Evolutionary conservation across 1,140 invertebrate species (phyloP).

Genomic region (Microvelia longipes): DNA sequence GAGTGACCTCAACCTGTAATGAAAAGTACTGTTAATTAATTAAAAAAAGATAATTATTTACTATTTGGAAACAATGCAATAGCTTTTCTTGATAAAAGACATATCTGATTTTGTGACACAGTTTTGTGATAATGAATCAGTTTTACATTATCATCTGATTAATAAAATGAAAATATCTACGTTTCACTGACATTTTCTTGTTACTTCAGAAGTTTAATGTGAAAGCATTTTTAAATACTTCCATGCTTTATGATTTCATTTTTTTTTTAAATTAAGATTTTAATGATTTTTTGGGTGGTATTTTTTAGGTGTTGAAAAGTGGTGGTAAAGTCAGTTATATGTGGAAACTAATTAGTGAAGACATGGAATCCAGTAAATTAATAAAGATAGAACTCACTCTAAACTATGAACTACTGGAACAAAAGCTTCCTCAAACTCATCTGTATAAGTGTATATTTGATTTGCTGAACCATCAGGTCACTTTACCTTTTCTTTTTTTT

Average conservation of each 20-base stretch:
- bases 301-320: constrained; percentile 39
- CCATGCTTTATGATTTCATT: no score
- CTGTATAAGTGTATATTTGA: constrained; percentile 40
- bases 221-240: not conserved
- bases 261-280: no score
- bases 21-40: no score
- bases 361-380: constrained; percentile 36
- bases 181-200: not conserved
- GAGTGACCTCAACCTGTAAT: no score
- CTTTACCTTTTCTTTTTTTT: no score
- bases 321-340: constrained; percentile 60
- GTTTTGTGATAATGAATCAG: no score
- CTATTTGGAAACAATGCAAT: no score
- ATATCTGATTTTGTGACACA: no score
- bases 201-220: constrained; percentile 1
- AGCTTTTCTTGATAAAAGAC: no score
- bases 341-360: constrained; percentile 55
- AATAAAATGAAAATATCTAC: constrained; percentile 1
- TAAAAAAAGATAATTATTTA: no score
- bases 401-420: constrained; percentile 39
- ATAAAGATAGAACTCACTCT: constrained; percentile 54
- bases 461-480: constrained; percentile 47
- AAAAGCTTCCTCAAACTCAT: constrained; percentile 29
- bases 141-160: no score
- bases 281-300: no score